A percentile compares a stretch with the other conserved stretches of the same genome.
Conservation (phyloP, 2,888 invertebrate genomes). For the Parthenolecanium corni region DNA sequence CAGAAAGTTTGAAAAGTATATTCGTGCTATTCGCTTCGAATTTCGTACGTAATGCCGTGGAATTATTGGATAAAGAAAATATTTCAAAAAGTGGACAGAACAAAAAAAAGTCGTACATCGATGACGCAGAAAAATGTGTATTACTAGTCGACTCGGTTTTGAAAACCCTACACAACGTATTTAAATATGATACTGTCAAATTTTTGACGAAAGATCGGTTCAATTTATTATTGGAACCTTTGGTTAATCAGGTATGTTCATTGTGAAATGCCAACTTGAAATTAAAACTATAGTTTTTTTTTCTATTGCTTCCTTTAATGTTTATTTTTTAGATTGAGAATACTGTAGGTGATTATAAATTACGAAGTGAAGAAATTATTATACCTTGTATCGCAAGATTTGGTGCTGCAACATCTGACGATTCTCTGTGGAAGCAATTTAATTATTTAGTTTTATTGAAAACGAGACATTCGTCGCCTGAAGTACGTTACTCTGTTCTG, state of each 20-base stretch:
- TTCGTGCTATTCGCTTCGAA: conserved; percentile 84
- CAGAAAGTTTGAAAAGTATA: conserved; percentile 69
- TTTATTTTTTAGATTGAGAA: conserved; percentile 50
- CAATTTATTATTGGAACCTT: conserved; percentile 67
- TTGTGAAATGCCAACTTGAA: neutral
- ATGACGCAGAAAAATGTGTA: conserved; percentile 34
- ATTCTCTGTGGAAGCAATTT: conserved; percentile 76
- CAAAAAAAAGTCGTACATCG: neutral
- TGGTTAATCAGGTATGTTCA: conserved; percentile 67
- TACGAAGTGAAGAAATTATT: conserved; percentile 49
- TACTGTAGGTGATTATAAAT: conserved; percentile 47
- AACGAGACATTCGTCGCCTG: conserved; percentile 61
- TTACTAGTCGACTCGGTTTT: conserved; percentile 58
- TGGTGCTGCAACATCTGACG: conserved; percentile 69
- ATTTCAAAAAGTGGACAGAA: conserved; percentile 42
- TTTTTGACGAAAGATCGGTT: conserved; percentile 78
- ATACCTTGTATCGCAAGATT: conserved; percentile 73
- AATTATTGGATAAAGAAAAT: conserved; percentile 59
- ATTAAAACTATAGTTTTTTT: too few species aligned
- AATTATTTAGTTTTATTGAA: conserved; percentile 84
- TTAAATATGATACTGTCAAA: conserved; percentile 68
- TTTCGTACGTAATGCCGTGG: conserved; percentile 67
- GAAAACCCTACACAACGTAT: conserved; percentile 62
- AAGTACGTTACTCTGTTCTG: conserved; percentile 44
- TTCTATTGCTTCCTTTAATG: neutral